Base-by-base conservation (phyloP, 2,797 vertebrate species). In the Momotus momota region DNA sequence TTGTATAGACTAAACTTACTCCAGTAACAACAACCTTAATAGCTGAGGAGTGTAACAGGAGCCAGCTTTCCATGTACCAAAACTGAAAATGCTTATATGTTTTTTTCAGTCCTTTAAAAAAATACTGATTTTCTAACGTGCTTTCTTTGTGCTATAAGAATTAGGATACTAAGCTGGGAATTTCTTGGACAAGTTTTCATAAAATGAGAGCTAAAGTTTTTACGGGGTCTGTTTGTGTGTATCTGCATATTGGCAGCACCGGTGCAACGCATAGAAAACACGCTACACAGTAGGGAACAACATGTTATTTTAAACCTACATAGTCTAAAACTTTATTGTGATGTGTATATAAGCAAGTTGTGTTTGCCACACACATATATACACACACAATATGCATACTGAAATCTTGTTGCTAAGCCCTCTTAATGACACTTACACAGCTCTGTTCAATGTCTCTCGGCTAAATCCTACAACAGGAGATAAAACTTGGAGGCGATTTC, bases 401-500 rank as follows among this genome's bases (percentile, higher is more conserved):
- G 31, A 14, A 48, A 23, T 78, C 86, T 90, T 91, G 57, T 29
- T 93, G 81, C 33, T 93, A 79, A 91, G 33, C 46, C 81, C 69
- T 93, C 57, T 54, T 92, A 79, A 88, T 71, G 65, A 77, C 83
- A 66, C 57, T 92, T 60, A 51, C 0, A 15, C 4, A 26, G 46
- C 93, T n/a, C 85, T 93, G 90, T 70, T 96, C 93, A 77, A 2
- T 21, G 69, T 93, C 94, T 95, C 69, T 86, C 89, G 92, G 91
- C 90, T 96, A 92, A 94, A 95, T 90, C 73, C 77, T 90, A 77
- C 40, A 71, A 95, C 75, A 87, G 15, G 66, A 97, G 94, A 72
- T 66, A 94, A 93, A 97, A 92, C 93, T 79, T 66, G 94, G 95
- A 92, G 93, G 75, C 58, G 60, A 96, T 97, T 97, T 97, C 90